A percentile compares a stretch with the other conserved stretches of the same genome.
These are phyloP conservation scores for Cyprinodon diabolis DNA, from an alignment of 2,797 vertebrate species.

Conservation along the genomic window DNA sequence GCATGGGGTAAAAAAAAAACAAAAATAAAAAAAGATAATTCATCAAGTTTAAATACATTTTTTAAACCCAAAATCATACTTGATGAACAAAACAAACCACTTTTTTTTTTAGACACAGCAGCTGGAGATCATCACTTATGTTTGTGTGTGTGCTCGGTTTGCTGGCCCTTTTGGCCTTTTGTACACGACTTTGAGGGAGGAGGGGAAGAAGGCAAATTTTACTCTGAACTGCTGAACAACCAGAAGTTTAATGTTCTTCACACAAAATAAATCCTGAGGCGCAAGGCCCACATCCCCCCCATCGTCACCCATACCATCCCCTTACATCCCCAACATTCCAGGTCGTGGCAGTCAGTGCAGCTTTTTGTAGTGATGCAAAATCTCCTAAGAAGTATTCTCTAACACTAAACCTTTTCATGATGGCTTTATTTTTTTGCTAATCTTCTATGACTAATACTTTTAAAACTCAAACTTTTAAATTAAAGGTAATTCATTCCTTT, in stretches of 20 bases:
- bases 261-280: conserved; percentile 36
- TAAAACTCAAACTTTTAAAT: neutral
- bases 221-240: conserved; percentile 54
- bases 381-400: neutral
- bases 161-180: conserved; percentile 65
- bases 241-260: conserved; percentile 61
- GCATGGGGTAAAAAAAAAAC: neutral
- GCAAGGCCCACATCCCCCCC: conserved; percentile 49
- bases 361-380: conserved; percentile 3
- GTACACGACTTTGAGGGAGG: conserved; percentile 58
- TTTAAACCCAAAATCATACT: conserved; percentile 13
- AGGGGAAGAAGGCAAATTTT: conserved; percentile 57
- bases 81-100: conserved; percentile 25
- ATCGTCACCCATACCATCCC: no score
- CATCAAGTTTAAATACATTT: neutral
- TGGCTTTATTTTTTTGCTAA: neutral
- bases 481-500: neutral
- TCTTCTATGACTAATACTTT: neutral
- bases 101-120: conserved; percentile 38
- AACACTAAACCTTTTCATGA: neutral
- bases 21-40: neutral
- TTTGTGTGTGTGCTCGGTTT: conserved; percentile 51
- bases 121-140: conserved; percentile 74
- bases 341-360: conserved; percentile 20
- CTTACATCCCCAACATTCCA: conserved; percentile 11